These are phyloP conservation scores for Heliopora coerulea DNA, from an alignment of 92 coral and sea anemone species.

Conservation along the genomic window DNA sequence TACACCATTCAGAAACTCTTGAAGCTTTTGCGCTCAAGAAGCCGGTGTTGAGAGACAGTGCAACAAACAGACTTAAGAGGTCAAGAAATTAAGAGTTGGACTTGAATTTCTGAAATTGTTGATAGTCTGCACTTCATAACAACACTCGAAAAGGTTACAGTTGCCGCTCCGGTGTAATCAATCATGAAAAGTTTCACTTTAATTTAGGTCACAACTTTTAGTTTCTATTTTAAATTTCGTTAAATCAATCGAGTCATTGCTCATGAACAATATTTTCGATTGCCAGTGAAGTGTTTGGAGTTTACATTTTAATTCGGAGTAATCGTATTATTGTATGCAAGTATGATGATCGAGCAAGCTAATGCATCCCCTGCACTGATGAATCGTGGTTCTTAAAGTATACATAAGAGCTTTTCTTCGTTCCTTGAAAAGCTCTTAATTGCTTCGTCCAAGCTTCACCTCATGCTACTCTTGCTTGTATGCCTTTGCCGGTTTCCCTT, in stretches of 20 bases:
- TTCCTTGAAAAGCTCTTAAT: background rate
- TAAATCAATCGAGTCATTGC: background rate
- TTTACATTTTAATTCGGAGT: conserved; percentile 36
- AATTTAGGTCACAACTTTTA: too few relatives aligned
- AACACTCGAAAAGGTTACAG: too few relatives aligned
- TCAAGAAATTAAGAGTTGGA: background rate
- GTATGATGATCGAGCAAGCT: conserved; percentile 22
- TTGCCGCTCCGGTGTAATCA: too few relatives aligned
- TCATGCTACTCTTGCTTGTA: background rate
- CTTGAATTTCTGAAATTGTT: background rate
- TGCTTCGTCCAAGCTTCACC: background rate
- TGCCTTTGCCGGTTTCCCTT: background rate
- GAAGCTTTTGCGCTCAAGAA: background rate
- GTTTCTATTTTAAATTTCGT: too few relatives aligned
- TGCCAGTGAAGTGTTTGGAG: background rate
- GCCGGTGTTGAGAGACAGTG: background rate
- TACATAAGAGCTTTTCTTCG: background rate
- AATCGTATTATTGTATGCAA: conserved; percentile 17
- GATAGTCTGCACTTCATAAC: too few relatives aligned
- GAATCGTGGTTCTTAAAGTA: background rate
- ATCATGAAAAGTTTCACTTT: too few relatives aligned
- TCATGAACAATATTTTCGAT: background rate
- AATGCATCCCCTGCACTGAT: conserved; percentile 19
- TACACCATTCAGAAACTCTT: too few relatives aligned
- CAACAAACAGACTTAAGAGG: background rate